Conservation (phyloP, 2,113 vertebrate genomes). For the Xiphorhynchus elegans region DNA sequence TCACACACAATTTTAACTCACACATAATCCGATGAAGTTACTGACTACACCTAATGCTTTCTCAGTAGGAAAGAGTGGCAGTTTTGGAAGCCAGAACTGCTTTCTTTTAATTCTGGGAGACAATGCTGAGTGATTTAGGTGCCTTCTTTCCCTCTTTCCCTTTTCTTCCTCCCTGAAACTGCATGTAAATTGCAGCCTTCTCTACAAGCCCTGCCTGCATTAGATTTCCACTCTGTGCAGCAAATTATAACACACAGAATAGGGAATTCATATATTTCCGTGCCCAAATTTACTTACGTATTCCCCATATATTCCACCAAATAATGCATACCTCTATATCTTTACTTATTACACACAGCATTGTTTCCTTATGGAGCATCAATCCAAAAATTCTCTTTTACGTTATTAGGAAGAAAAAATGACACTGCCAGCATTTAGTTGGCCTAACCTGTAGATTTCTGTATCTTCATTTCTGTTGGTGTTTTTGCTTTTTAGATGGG, state of each 20-base stretch:
- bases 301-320: not conserved
- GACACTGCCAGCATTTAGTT: not conserved
- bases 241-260: not conserved
- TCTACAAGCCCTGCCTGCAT: not conserved
- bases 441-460: not conserved
- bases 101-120: not conserved
- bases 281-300: not conserved
- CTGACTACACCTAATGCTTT: not conserved
- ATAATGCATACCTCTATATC: not conserved
- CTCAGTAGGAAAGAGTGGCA: not conserved
- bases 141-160: not conserved
- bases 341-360: not conserved
- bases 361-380: not conserved
- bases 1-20: not conserved
- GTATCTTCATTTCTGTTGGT: not conserved
- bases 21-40: not conserved
- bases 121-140: not conserved
- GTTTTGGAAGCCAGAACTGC: not conserved
- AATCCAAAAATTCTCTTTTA: not conserved
- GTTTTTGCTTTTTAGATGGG: not conserved
- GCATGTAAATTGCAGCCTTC: not conserved
- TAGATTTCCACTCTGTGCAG: not conserved
- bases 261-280: not conserved
- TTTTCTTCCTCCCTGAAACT: not conserved
- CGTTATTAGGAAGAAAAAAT: not conserved